Evolutionary conservation across 64 coral and sea anemone species (phyloP).

Genomic region (Cladopsammia gracilis): DNA sequence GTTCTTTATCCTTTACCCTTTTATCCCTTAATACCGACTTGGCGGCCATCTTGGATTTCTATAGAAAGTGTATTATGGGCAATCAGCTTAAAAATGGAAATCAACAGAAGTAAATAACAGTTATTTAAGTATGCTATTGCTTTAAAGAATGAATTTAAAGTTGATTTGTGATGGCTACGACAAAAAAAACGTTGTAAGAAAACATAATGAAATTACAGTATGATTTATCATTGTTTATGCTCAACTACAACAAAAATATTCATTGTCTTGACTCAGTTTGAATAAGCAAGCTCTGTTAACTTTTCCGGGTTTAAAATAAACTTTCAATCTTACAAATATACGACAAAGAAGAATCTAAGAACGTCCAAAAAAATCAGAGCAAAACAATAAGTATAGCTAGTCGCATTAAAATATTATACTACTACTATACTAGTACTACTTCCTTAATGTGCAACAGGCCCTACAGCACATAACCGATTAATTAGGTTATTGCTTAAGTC

Average conservation of each 20-base stretch:
- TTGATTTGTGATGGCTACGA: background rate
- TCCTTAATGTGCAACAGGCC: constrained; percentile 11
- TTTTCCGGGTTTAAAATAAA: background rate
- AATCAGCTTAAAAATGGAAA: no score
- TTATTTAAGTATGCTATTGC: background rate
- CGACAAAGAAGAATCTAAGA: background rate
- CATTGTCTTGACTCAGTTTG: no score
- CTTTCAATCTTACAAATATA: constrained; percentile 4
- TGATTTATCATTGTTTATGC: no score
- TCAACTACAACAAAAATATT: no score
- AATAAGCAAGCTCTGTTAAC: no score
- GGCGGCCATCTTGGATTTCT: background rate
- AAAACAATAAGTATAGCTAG: constrained; percentile 21
- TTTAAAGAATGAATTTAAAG: background rate
- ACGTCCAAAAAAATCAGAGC: background rate
- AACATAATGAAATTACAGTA: no score
- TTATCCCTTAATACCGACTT: no score
- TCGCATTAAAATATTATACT: constrained; percentile 18
- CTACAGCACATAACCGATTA: constrained; percentile 38
- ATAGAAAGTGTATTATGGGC: no score
- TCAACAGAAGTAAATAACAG: background rate
- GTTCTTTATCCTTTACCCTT: no score
- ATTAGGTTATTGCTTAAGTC: background rate
- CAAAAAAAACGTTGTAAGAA: no score
- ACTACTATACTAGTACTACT: constrained; percentile 20